Evolutionary conservation across 2,797 vertebrate genomes (phyloP).

Genomic region (Cyprinella venusta): DNA sequence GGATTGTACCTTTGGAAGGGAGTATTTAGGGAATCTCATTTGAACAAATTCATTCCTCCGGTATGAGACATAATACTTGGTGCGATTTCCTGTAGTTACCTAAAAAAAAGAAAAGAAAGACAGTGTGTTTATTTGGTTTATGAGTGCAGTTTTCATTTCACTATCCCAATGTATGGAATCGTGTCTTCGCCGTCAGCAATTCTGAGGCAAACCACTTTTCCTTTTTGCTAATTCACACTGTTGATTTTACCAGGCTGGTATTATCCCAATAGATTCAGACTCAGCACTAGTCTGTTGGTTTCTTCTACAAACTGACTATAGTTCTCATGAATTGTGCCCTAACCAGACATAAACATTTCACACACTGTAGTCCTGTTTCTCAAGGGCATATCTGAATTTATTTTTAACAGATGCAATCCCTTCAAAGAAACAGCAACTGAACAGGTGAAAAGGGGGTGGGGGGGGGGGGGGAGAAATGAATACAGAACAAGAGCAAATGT

Average conservation of each 20-base stretch:
- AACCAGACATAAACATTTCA: slow-evolving; percentile 31
- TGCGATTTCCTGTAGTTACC: slow-evolving; percentile 87
- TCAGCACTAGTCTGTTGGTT: neutral
- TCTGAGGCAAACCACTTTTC: neutral
- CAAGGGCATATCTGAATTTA: slow-evolving; percentile 30
- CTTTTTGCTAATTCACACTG: slow-evolving; percentile 11
- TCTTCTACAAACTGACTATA: neutral
- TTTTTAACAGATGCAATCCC: slow-evolving; percentile 20
- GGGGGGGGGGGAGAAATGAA: neutral
- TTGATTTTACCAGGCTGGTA: neutral
- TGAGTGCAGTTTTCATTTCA: slow-evolving; percentile 19
- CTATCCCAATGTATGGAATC: neutral
- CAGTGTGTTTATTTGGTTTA: slow-evolving; percentile 15
- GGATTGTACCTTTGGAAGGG: slow-evolving; percentile 88
- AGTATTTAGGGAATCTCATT: slow-evolving; percentile 94
- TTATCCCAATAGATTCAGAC: neutral
- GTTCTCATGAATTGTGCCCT: slow-evolving; percentile 19
- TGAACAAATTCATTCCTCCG: slow-evolving; percentile 86
- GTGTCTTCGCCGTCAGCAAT: slow-evolving; percentile 11
- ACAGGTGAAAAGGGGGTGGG: neutral
- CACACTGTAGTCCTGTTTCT: slow-evolving; percentile 23
- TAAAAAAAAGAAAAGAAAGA: slow-evolving; percentile 56
- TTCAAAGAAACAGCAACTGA: slow-evolving; percentile 13
- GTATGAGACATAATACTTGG: slow-evolving; percentile 90
- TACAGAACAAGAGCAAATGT: slow-evolving; percentile 1